Evolutionary conservation across 1,140 invertebrate species (phyloP), one percentile per base, ranked within the genome.

Genomic region (Solenopsis fugax): DNA sequence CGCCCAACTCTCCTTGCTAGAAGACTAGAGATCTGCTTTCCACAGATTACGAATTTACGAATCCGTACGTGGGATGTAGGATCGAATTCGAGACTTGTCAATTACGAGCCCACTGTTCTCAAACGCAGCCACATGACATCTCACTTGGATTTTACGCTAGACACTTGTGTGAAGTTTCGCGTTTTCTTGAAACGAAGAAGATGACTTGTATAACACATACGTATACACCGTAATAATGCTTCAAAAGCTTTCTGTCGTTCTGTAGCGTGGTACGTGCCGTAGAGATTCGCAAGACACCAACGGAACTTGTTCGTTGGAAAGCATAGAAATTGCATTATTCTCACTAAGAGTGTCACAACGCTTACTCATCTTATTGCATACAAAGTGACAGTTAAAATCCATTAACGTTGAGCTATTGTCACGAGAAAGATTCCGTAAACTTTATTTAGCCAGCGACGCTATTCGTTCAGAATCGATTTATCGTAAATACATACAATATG

Each of bases 251-350:
- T 48, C 41, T 62, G 12, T 64, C 60, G 45, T 80, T 50, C 37
- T 67, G n/a, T 13, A 72, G 10, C 29, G 37, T 12, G 18, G 6
- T 41, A 41, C 29, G 34, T 41, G 34, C 37, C 4, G 48, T 9
- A 60, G n/a, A 82, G 56, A 73, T 41, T 45, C 16, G 21, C 48
- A 45, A 24, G 10, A 60, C 34, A 60, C 3, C 24, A 24, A 6
- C 45, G 18, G 41, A 84, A 75, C 54, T 84, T 60, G 54, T 75
- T 62, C 7, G 64, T 24, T 41, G 65, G 16, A 54, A 24, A 60
- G 69, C 67, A 75, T 7, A 60, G 54, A 84, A 75, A 84, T 84
- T 58, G 69, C 69, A 84, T 81, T 81, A 81, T 60, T 84, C 80
- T 75, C 45, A 34, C 41, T 60, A 84, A 84, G 80, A 60, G 37